Base-by-base conservation (phyloP, 64 coral and sea anemone species). In the Montipora capricornis region DNA sequence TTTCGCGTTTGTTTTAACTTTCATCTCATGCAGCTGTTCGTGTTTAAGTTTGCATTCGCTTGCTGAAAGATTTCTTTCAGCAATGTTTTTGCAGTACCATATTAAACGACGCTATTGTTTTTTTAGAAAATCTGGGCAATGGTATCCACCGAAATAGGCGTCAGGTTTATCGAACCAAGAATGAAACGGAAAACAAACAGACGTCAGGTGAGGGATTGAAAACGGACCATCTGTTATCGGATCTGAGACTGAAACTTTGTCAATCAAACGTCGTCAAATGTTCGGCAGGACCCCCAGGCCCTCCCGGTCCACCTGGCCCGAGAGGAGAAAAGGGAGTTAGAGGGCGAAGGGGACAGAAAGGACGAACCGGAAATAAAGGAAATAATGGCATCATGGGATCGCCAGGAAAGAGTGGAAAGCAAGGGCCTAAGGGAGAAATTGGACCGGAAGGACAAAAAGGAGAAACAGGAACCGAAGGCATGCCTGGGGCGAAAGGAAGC, bases 231-330 rank as follows among this genome's bases (percentile, higher is more conserved):
- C 58, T 66, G 5, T 14, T 83, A 7, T 66, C 4, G 24, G 26
- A 67, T 22, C 6, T n/a, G 1, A 83, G 57, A 47, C 58, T 11
- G 6, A 55, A 67, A 3, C 57, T 83, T 5, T 83, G 80, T 17
- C 80, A 66, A 66, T 16, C 80, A 83, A 83, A 83, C 3, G 1
- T 26, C 17, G 4, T 0, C 0, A 83, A 13, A 5, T 67, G 80
- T 10, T 46, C 29, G 5, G 10, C 58, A 37, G 80, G 80, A n/a
- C 24, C 26, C 6, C 80, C 57, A 83, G 80, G 80, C 22, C 80
- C 80, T 67, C 80, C 80, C 26, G 80, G 89, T 44, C 89, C 68
- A 75, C 79, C 68, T 82, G 89, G 89, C 75, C 26, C 22, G n/a
- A 49, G 11, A 58, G 79, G 79, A 83, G 15, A 46, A 0, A 91